These are phyloP conservation scores for Cantharis rufa DNA, from an alignment of 2,888 invertebrate species.

Conservation along the genomic window DNA sequence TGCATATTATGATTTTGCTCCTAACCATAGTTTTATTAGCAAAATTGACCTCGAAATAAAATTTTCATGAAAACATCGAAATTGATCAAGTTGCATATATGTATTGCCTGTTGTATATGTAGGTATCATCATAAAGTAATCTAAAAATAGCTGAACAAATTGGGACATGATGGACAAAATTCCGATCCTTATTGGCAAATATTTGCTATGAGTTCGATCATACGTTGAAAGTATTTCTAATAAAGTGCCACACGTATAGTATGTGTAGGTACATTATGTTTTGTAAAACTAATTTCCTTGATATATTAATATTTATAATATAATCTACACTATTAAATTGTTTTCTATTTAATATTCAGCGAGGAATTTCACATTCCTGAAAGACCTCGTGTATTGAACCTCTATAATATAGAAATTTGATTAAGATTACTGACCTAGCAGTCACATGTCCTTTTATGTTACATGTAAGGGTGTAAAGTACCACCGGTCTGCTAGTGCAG, in stretches of 20 bases:
- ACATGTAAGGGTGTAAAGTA: conserved; percentile 11
- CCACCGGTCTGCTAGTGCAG: conserved; percentile 26
- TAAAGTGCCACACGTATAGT: not conserved
- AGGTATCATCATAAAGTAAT: not conserved
- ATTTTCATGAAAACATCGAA: not conserved
- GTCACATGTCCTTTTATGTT: not conserved
- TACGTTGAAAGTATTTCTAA: not conserved
- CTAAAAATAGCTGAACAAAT: conserved; percentile 27
- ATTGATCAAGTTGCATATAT: not conserved
- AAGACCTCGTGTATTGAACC: not conserved
- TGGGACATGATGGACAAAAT: conserved; percentile 29
- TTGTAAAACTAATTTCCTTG: not conserved
- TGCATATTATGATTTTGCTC: no score
- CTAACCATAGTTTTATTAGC: no score
- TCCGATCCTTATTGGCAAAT: conserved; percentile 33
- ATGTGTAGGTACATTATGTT: not conserved
- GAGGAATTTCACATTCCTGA: not conserved
- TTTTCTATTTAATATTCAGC: not conserved
- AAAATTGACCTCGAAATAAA: no score
- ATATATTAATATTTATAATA: not conserved
- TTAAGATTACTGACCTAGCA: conserved; percentile 6
- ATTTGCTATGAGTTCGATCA: conserved; percentile 16
- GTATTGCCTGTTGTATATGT: no score
- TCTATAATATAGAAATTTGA: not conserved
- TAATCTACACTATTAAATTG: not conserved